Evolutionary conservation across 2,113 vertebrate genomes (phyloP), one percentile per base, ranked within the genome.

Genomic region (Toxotes jaculatrix): DNA sequence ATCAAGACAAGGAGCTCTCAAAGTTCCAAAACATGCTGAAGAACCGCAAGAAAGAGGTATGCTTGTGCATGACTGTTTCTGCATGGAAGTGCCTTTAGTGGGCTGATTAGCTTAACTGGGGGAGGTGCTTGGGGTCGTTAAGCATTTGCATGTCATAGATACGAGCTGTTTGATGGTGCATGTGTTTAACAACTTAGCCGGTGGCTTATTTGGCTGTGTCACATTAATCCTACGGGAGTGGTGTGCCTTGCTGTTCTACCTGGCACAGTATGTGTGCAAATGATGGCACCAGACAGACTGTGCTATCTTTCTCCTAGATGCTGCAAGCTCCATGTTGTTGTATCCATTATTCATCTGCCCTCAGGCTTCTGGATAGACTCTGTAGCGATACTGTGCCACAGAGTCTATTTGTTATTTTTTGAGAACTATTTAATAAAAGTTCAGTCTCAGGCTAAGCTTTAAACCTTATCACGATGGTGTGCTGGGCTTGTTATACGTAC

Each of bases 21-120:
- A 99, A 98, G 93, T 98, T 98, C 93, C 98, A 99, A 92, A 99
- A 96, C 85, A 96, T 98, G 93, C 85, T 98, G 83, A 99, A 98
- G 93, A 99, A 97, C 89, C 96, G 96, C 78, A 99, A 97, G 90
- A 99, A 99, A 80, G 98, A 99, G 97, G 98, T 99, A 95, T 82
- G n/a, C 36, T 13, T 38, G 4, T 59, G 84, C 86, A 83, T 79
- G 87, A 17, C 9, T 7, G 31, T 47, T 13, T 47, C 73, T 76
- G 59, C 38, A 34, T 61, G 74, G 55, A 38, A 3, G 55, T 13
- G 83, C 11, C 57, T 73, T 62, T 7, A 11, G 8, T 27, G 36
- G 27, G 43, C 36, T 80, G 23, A 32, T 68, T 45, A 47, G 31
- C 16, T 74, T 45, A 4, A n/a, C 27, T 56, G 6, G n/a, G 23